Evolutionary conservation across 2,888 invertebrate genomes (phyloP).

Genomic region (Desoria tigrina): DNA sequence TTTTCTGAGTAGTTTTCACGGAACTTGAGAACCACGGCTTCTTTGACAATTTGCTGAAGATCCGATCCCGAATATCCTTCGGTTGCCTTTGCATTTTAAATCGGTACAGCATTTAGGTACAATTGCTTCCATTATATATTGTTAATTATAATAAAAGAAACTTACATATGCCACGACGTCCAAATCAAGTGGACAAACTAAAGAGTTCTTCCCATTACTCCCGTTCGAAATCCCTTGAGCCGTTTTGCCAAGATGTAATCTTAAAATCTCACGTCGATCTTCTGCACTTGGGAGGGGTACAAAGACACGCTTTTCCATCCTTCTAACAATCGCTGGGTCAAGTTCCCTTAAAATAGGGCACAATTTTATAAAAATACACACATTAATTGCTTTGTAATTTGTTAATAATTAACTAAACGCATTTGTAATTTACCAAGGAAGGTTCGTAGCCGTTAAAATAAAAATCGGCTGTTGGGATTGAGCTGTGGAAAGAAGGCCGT

Average conservation of each 20-base stretch:
- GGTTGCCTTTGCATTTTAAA: no score
- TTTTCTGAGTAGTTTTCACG: constrained; percentile 29
- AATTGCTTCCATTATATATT: constrained; percentile 9
- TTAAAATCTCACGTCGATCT: constrained; percentile 70
- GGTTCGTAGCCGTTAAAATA: constrained; percentile 83
- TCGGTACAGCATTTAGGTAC: no score
- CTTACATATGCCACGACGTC: constrained; percentile 39
- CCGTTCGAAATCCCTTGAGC: constrained; percentile 56
- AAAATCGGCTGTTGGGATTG: constrained; percentile 64
- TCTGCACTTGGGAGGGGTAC: constrained; percentile 73
- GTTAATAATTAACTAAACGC: no score
- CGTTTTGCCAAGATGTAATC: constrained; percentile 57
- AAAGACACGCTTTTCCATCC: constrained; percentile 82
- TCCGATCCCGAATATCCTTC: constrained; percentile 86
- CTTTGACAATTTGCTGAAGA: constrained; percentile 81
- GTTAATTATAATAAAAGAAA: no score
- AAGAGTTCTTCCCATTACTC: constrained; percentile 41
- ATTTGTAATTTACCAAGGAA: no score
- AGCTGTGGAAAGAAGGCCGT: constrained; percentile 67
- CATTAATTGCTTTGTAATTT: no score
- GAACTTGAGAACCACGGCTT: constrained; percentile 69
- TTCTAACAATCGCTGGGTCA: constrained; percentile 80
- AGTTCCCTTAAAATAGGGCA: constrained; percentile 73
- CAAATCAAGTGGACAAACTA: constrained; percentile 43
- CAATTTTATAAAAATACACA: constrained; percentile 23